These are phyloP conservation scores for Semnornis frantzii DNA, from an alignment of 2,113 vertebrate species.

Conservation along the genomic window DNA sequence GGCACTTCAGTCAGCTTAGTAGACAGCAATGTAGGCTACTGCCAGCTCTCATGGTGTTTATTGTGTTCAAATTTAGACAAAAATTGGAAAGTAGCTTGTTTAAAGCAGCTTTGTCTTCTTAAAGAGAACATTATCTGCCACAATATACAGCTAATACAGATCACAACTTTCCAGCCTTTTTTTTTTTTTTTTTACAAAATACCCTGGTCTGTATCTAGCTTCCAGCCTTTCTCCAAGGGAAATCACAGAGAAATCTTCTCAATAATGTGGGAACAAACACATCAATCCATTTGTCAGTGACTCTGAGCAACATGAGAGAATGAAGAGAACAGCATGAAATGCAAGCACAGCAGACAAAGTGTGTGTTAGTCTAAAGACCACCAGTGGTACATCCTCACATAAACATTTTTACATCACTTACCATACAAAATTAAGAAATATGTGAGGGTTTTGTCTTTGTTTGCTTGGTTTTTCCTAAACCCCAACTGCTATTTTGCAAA, in stretches of 20 bases:
- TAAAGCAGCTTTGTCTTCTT: neutral
- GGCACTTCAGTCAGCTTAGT: neutral
- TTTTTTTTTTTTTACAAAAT: neutral
- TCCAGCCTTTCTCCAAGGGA: neutral
- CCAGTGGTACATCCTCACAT: neutral
- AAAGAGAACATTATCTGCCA: neutral
- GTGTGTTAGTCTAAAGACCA: neutral
- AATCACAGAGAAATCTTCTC: neutral
- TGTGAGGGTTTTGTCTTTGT: neutral
- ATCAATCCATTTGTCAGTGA: neutral
- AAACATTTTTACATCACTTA: neutral
- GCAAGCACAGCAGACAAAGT: neutral
- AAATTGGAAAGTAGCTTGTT: neutral
- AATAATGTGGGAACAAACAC: neutral
- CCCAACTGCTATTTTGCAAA: neutral
- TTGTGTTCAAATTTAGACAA: neutral
- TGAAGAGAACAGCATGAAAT: neutral
- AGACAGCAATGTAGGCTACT: neutral
- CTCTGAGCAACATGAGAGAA: neutral
- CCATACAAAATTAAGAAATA: neutral
- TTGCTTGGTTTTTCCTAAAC: neutral
- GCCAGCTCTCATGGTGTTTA: neutral
- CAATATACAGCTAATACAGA: neutral
- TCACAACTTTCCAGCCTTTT: neutral
- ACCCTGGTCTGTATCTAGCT: neutral